Conservation (phyloP, 2,888 invertebrate genomes). For the Mongoloraphidia duomilia region DNA sequence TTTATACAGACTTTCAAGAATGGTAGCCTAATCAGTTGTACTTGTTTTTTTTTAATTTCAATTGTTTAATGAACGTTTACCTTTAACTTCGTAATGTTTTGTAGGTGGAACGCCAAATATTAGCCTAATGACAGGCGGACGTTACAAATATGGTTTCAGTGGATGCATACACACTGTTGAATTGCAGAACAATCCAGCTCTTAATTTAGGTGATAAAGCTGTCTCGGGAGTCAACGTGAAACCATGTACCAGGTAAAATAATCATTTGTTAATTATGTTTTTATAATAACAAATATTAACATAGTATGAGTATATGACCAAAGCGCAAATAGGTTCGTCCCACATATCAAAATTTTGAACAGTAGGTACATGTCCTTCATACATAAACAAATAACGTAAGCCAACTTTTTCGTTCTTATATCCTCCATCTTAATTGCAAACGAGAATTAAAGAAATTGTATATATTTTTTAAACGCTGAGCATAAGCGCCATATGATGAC, state of each 20-base stretch:
- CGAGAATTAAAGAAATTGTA: too few species aligned
- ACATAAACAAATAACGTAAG: too few species aligned
- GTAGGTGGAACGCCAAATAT: conserved; percentile 72
- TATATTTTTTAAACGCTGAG: too few species aligned
- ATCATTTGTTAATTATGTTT: conserved; percentile 3
- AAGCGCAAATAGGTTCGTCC: too few species aligned
- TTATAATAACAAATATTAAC: conserved; percentile 2
- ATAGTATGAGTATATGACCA: conserved; percentile 28
- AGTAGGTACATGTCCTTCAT: too few species aligned
- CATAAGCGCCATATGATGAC: too few species aligned
- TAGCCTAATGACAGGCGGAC: conserved; percentile 48
- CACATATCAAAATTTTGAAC: too few species aligned
- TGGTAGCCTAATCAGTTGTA: too few species aligned
- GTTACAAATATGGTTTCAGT: conserved; percentile 52
- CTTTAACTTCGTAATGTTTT: conserved; percentile 9
- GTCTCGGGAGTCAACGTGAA: conserved; percentile 67
- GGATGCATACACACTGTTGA: conserved; percentile 79
- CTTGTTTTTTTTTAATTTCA: neutral
- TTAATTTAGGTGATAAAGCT: conserved; percentile 58
- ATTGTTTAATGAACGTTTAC: neutral
- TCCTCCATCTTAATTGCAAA: too few species aligned
- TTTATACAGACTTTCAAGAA: too few species aligned
- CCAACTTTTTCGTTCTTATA: too few species aligned
- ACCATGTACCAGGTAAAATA: conserved; percentile 63
- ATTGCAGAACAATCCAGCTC: conserved; percentile 49